These are phyloP conservation scores for Drosophila gaucha DNA, from an alignment of 2,888 invertebrate species.

Conservation along the genomic window DNA sequence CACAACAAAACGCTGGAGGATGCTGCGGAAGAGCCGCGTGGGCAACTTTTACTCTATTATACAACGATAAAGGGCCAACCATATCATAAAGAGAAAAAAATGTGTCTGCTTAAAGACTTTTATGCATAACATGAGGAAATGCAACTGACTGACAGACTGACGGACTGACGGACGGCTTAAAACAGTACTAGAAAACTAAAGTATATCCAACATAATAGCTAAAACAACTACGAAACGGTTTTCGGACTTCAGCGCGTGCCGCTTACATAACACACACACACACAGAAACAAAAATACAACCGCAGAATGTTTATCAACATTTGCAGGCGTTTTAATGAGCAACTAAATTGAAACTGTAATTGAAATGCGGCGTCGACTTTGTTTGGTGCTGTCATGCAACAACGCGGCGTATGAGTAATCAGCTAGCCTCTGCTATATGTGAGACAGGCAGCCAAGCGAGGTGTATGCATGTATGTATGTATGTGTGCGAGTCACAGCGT, in stretches of 20 bases:
- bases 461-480: constrained; percentile 10
- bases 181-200: constrained; percentile 27
- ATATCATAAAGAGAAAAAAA: constrained; percentile 23
- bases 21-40: constrained; percentile 49
- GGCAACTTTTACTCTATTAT: constrained; percentile 69
- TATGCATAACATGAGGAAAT: constrained; percentile 60
- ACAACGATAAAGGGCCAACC: constrained; percentile 65
- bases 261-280: constrained; percentile 56
- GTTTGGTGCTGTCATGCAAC: constrained; percentile 43
- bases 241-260: constrained; percentile 64
- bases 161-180: constrained; percentile 9
- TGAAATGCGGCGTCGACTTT: constrained; percentile 50
- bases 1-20: constrained; percentile 46
- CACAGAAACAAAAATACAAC: not conserved
- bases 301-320: constrained; percentile 71
- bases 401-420: constrained; percentile 62
- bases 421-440: constrained; percentile 11
- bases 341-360: constrained; percentile 74
- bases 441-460: constrained; percentile 34
- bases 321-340: constrained; percentile 69
- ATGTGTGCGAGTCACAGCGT: constrained; percentile 10
- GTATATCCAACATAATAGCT: constrained; percentile 28
- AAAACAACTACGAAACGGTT: constrained; percentile 35
- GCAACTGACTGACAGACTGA: constrained; percentile 35
- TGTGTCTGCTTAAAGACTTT: constrained; percentile 36